Conservation (phyloP, 2,888 invertebrate genomes). For the Morinoia aosen region DNA sequence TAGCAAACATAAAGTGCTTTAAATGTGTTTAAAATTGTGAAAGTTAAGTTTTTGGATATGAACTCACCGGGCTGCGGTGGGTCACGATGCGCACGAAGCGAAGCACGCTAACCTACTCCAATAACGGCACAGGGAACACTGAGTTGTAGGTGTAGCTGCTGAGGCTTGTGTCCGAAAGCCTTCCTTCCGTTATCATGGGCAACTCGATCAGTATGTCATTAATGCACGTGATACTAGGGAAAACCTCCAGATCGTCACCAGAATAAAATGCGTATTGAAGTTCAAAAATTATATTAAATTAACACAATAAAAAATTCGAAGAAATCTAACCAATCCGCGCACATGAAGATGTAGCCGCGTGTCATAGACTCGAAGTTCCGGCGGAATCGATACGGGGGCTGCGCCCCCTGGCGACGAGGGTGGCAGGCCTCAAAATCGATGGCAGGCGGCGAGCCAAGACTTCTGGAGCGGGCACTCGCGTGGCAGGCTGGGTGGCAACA, state of each 20-base stretch:
- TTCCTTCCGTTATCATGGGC: not conserved
- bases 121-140: not conserved
- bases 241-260: not conserved
- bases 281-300: not conserved
- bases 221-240: not conserved
- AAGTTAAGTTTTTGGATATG: not conserved
- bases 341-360: not conserved
- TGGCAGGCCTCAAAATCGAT: slow-evolving; percentile 62
- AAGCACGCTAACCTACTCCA: not conserved
- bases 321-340: not conserved
- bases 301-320: not conserved
- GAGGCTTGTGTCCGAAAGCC: not conserved
- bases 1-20: not conserved
- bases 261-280: not conserved
- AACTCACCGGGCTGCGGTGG: slow-evolving; percentile 13
- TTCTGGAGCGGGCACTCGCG: not conserved
- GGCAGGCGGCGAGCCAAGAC: slow-evolving; percentile 48
- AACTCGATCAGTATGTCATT: not conserved
- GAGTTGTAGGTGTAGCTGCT: slow-evolving; percentile 46
- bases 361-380: not conserved
- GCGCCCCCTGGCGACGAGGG: slow-evolving; percentile 59
- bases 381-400: slow-evolving; percentile 60
- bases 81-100: not conserved
- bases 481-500: slow-evolving; percentile 26
- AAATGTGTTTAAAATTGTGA: not conserved